Evolutionary conservation across 2,888 invertebrate genomes (phyloP).

Genomic region (Drosophila tanythrix): DNA sequence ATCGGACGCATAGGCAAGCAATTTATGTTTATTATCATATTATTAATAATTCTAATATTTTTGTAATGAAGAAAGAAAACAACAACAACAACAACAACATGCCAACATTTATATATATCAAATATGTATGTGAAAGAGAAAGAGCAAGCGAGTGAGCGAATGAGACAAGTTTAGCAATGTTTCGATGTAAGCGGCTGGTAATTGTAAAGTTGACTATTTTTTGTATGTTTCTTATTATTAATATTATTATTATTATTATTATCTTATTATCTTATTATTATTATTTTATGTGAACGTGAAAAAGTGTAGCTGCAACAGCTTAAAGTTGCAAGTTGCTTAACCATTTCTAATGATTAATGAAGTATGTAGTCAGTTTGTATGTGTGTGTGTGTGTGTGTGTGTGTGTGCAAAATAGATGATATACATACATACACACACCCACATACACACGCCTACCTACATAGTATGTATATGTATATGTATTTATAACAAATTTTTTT

Average conservation of each 20-base stretch:
- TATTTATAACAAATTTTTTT: constrained; percentile 54
- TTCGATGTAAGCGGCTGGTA: constrained; percentile 41
- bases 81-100: constrained; percentile 1
- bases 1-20: constrained; percentile 33
- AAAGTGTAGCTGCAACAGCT: constrained; percentile 23
- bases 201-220: constrained; percentile 50
- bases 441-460: constrained; percentile 17
- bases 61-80: constrained; percentile 4
- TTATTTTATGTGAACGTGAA: constrained; percentile 49
- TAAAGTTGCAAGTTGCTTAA: constrained; percentile 14
- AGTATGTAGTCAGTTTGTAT: constrained; percentile 18
- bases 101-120: constrained; percentile 23
- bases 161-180: constrained; percentile 33
- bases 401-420: constrained; percentile 9
- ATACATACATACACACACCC: constrained; percentile 22
- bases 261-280: constrained; percentile 33
- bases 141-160: constrained; percentile 11
- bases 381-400: constrained; percentile 9
- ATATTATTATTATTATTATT: constrained; percentile 17
- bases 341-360: constrained; percentile 12
- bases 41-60: constrained; percentile 17
- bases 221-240: constrained; percentile 48
- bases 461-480: constrained; percentile 43
- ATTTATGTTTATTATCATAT: constrained; percentile 30
- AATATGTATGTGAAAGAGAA: constrained; percentile 27